phyloP scores from a whole-genome alignment of 2,113 vertebrate species.

The Thamnophis sirtalis region DNA sequence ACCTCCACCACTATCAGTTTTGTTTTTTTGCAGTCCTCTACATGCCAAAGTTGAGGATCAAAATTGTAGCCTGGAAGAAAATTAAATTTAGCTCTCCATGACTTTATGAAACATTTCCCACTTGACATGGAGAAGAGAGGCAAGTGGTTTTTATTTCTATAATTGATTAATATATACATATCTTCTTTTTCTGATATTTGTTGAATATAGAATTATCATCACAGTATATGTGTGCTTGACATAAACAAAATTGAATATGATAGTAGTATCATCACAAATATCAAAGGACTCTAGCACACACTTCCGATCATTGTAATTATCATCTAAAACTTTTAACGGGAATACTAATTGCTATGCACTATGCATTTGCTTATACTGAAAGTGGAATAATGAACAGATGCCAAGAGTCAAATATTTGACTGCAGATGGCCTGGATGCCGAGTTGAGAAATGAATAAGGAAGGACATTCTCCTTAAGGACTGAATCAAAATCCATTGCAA shows the following conservation, averaged over 20 bases:
- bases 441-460: slow-evolving; percentile 6
- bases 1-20: neutral
- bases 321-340: slow-evolving; percentile 55
- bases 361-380: slow-evolving; percentile 50
- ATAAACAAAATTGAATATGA: slow-evolving; percentile 45
- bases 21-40: neutral
- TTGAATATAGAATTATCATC: slow-evolving; percentile 44
- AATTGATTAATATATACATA: slow-evolving; percentile 20
- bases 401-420: slow-evolving; percentile 36
- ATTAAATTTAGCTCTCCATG: slow-evolving; percentile 41
- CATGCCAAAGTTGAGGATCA: neutral
- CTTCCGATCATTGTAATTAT: slow-evolving; percentile 54
- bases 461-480: neutral
- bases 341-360: slow-evolving; percentile 57
- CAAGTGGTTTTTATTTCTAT: slow-evolving; percentile 18
- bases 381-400: slow-evolving; percentile 29
- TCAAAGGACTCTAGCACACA: slow-evolving; percentile 28
- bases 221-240: slow-evolving; percentile 37
- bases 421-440: neutral
- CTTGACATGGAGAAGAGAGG: neutral
- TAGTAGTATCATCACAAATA: slow-evolving; percentile 49
- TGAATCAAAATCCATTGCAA: neutral
- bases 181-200: slow-evolving; percentile 44
- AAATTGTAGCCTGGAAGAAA: neutral
- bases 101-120: slow-evolving; percentile 34